Conservation (phyloP, 2,888 invertebrate species). For the Neocrepidodera transversa region DNA sequence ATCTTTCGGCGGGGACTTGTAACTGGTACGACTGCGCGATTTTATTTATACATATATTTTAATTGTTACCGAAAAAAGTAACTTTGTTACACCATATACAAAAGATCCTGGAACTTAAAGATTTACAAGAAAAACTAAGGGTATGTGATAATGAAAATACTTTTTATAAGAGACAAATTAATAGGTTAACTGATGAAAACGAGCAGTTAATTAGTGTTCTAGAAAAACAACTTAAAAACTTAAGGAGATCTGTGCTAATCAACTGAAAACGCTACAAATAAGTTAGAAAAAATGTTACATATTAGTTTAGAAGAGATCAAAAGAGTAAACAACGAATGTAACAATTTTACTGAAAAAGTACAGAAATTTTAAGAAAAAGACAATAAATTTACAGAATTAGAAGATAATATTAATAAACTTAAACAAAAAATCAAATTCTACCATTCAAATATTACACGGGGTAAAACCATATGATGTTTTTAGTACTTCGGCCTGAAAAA, state of each 20-base stretch:
- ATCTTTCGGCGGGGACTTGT: too few species aligned
- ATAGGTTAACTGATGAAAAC: constrained; percentile 70
- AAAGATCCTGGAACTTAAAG: too few species aligned
- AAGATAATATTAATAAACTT: constrained; percentile 62
- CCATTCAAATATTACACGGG: constrained; percentile 58
- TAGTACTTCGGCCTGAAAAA: too few species aligned
- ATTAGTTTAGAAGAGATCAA: constrained; percentile 53
- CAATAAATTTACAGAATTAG: constrained; percentile 70
- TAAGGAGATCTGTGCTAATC: constrained; percentile 64
- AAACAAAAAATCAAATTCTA: constrained; percentile 56
- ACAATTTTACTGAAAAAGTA: too few species aligned
- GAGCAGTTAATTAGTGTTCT: constrained; percentile 68
- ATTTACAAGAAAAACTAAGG: constrained; percentile 57
- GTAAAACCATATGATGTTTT: too few species aligned
- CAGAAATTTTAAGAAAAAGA: too few species aligned
- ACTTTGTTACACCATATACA: too few species aligned
- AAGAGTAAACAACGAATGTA: constrained; percentile 46
- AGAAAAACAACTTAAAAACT: constrained; percentile 67
- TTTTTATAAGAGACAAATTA: constrained; percentile 69
- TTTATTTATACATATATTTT: too few species aligned
- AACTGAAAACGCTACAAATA: constrained; percentile 51
- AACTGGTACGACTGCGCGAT: too few species aligned
- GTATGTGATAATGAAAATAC: constrained; percentile 69
- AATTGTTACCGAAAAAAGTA: too few species aligned
- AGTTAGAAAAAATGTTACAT: constrained; percentile 52